These are phyloP conservation scores for Aythya baeri DNA, from an alignment of 2,113 vertebrate species.

Conservation along the genomic window DNA sequence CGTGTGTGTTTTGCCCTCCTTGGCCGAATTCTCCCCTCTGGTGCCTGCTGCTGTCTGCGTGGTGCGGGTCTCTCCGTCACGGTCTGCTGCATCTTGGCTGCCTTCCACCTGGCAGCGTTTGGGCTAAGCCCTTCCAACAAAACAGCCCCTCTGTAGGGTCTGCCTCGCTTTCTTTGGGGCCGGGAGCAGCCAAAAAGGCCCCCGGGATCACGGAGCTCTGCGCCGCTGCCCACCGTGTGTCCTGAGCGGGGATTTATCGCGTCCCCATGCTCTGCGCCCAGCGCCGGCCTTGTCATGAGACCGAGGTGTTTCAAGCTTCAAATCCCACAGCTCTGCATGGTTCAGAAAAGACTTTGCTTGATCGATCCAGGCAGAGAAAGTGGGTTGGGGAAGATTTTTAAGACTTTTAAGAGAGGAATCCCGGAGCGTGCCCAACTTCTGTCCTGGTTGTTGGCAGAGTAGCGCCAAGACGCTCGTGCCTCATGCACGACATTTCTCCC, in stretches of 20 bases:
- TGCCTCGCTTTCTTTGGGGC: accelerated
- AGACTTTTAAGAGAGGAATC: neutral
- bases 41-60: neutral
- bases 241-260: accelerated
- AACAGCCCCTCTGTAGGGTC: neutral
- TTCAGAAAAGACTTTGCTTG: neutral
- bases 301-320: neutral
- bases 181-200: neutral
- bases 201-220: accelerated
- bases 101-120: constrained; percentile 30
- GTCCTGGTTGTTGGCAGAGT: too few species aligned
- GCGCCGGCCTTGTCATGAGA: accelerated
- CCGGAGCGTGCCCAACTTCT: accelerated
- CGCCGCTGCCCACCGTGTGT: accelerated
- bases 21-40: neutral
- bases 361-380: neutral
- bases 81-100: constrained; percentile 29
- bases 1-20: neutral
- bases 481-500: too few species aligned
- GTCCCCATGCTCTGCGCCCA: neutral
- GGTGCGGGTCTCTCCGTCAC: neutral
- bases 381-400: neutral
- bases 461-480: too few species aligned
- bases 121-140: neutral
- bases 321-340: too few species aligned